Conservation (phyloP, 2,797 vertebrate genomes). For the Sebastes oblongus region DNA sequence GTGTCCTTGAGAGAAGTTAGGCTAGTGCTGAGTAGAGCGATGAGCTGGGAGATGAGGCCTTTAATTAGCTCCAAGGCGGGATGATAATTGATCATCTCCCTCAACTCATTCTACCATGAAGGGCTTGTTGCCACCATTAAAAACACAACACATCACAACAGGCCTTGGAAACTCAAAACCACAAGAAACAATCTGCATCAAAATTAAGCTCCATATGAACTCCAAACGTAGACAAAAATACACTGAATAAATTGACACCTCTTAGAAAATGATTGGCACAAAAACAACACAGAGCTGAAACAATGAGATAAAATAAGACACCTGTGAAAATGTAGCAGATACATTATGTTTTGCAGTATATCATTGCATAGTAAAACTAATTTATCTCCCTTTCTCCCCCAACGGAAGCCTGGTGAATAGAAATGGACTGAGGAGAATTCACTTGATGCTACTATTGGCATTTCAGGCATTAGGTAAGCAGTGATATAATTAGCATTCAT, state of each 20-base stretch:
- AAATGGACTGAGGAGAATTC: slow-evolving; percentile 52
- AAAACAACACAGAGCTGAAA: not conserved
- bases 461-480: slow-evolving; percentile 73
- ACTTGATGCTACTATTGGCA: slow-evolving; percentile 74
- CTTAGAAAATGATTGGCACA: not conserved
- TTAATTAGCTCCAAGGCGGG: slow-evolving; percentile 79
- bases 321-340: not conserved
- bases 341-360: not conserved
- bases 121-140: slow-evolving; percentile 64
- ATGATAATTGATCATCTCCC: slow-evolving; percentile 81
- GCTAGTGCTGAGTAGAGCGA: slow-evolving; percentile 59
- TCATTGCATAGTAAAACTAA: not conserved
- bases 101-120: slow-evolving; percentile 72
- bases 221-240: not conserved
- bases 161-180: slow-evolving; percentile 32
- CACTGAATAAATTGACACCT: not conserved
- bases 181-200: slow-evolving; percentile 3
- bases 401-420: slow-evolving; percentile 19
- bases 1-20: slow-evolving; percentile 79
- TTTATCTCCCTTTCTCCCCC: not conserved
- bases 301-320: not conserved
- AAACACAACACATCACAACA: slow-evolving; percentile 65
- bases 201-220: not conserved
- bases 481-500: slow-evolving; percentile 83
- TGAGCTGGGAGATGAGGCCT: slow-evolving; percentile 72